Conservation (phyloP, 2,888 invertebrate species). For the Empis livida region DNA sequence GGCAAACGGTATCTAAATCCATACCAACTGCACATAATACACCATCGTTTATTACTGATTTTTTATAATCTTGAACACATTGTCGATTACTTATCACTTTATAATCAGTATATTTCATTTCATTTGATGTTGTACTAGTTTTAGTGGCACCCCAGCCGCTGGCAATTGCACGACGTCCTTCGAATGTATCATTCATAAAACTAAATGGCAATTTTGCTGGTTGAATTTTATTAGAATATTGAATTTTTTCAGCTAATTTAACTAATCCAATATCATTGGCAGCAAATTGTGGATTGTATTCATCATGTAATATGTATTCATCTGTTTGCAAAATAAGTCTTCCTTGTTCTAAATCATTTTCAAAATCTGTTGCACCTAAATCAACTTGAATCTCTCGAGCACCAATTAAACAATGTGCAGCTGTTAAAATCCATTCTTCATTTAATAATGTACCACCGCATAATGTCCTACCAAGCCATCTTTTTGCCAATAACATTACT, state of each 20-base stretch:
- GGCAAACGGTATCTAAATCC: constrained; percentile 30
- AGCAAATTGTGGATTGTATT: background rate
- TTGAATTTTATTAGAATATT: background rate
- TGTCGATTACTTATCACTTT: constrained; percentile 28
- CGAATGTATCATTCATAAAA: constrained; percentile 18
- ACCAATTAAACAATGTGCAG: background rate
- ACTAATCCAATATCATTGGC: background rate
- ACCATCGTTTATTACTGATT: constrained; percentile 23
- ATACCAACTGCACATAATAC: constrained; percentile 32
- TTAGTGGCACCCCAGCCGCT: constrained; percentile 31
- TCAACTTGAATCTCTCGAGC: background rate
- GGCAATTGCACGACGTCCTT: constrained; percentile 26
- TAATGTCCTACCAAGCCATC: background rate
- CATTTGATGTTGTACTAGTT: constrained; percentile 21
- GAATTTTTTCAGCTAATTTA: background rate
- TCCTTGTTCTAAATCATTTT: background rate
- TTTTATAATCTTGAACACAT: constrained; percentile 26
- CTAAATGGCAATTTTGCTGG: background rate
- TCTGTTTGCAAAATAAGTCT: background rate
- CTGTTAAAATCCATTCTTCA: background rate
- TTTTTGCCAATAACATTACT: background rate
- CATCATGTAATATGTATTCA: background rate
- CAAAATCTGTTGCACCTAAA: background rate
- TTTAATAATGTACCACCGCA: background rate
- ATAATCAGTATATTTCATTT: constrained; percentile 31